These are phyloP conservation scores for Sturnira hondurensis DNA, from an alignment of 2,113 vertebrate species.

Conservation along the genomic window DNA sequence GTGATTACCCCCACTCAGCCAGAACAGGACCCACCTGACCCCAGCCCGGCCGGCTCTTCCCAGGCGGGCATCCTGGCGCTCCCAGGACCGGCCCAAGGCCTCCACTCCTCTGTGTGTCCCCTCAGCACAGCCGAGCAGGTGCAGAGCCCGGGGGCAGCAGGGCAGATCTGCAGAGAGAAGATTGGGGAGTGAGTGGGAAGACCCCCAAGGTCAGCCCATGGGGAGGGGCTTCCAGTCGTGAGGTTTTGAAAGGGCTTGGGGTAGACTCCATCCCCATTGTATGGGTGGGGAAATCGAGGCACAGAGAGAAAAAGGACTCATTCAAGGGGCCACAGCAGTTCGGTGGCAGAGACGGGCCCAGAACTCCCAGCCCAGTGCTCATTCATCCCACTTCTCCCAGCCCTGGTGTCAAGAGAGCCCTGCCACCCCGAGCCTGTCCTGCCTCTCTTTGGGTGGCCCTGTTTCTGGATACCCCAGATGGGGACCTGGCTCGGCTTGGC, in stretches of 20 bases:
- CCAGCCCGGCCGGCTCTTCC: neutral
- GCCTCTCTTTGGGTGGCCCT: rapidly evolving
- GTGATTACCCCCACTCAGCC: no score
- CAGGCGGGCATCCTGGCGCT: neutral
- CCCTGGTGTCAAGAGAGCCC: rapidly evolving
- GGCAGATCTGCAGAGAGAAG: rapidly evolving
- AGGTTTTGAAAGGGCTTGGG: neutral
- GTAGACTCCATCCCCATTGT: neutral
- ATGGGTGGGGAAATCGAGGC: neutral
- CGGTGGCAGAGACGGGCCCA: neutral
- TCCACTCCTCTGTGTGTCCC: neutral
- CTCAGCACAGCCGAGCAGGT: neutral
- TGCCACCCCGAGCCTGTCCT: rapidly evolving
- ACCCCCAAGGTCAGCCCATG: no score
- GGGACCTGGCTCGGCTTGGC: neutral
- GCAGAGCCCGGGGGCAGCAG: rapidly evolving
- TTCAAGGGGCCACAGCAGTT: neutral
- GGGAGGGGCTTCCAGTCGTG: rapidly evolving
- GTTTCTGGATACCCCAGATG: neutral
- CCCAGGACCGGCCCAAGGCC: neutral
- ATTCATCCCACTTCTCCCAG: rapidly evolving
- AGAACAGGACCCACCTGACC: neutral
- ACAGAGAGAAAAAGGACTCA: neutral
- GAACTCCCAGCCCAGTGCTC: neutral
- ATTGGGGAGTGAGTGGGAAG: neutral